Evolutionary conservation across 2,113 vertebrate species (phyloP).

Genomic region (Chaetodon auriga): DNA sequence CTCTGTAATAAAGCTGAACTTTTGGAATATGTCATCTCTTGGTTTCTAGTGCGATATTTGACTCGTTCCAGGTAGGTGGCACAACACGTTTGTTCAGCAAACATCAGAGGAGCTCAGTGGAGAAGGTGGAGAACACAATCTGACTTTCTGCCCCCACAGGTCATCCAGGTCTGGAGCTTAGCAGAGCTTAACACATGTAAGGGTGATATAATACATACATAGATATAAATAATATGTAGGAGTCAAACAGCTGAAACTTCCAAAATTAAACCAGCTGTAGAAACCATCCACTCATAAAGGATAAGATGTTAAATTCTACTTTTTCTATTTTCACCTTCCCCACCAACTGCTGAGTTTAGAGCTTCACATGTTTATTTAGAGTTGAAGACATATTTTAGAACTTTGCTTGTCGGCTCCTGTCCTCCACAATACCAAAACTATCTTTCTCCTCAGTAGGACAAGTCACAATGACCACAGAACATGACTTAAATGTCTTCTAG

Average conservation of each 20-base stretch:
- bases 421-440: too few relatives aligned
- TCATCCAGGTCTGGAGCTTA: background rate
- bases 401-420: too few relatives aligned
- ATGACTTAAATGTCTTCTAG: background rate
- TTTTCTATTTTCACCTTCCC: background rate
- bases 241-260: background rate
- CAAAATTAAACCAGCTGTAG: too few relatives aligned
- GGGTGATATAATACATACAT: too few relatives aligned
- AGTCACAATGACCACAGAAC: background rate
- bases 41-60: background rate
- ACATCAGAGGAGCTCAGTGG: background rate
- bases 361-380: too few relatives aligned
- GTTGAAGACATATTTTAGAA: too few relatives aligned
- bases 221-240: too few relatives aligned
- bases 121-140: background rate
- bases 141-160: conserved; percentile 1
- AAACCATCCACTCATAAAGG: background rate
- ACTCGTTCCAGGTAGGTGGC: background rate
- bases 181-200: background rate
- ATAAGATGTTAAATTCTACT: background rate
- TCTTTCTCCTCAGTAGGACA: too few relatives aligned
- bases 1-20: background rate
- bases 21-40: background rate
- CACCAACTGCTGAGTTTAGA: background rate
- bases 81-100: background rate